These are phyloP conservation scores for Parnassius glacialis DNA, from an alignment of 2,888 invertebrate genomes.

Conservation along the genomic window DNA sequence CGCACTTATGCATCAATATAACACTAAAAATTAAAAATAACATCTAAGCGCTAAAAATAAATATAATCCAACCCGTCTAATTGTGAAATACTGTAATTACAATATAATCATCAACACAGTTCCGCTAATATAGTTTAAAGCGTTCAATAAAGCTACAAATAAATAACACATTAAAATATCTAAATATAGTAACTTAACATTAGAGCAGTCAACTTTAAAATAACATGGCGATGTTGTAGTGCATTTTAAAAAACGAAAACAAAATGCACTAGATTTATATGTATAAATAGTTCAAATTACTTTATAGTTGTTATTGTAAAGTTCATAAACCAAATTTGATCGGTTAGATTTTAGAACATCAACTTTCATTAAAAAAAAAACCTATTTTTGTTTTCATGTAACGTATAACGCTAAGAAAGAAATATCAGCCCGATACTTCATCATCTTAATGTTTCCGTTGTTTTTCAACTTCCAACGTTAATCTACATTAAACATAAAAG, in stretches of 20 bases:
- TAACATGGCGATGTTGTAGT: conserved; percentile 44
- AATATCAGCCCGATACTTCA: too few species aligned
- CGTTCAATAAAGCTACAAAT: conserved; percentile 77
- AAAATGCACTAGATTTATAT: conserved; percentile 29
- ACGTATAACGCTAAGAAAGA: too few species aligned
- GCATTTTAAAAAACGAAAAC: conserved; percentile 34
- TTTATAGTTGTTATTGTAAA: neutral
- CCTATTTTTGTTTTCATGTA: too few species aligned
- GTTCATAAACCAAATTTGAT: neutral
- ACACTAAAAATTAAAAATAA: conserved; percentile 47
- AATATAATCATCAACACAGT: conserved; percentile 50
- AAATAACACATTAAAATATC: conserved; percentile 81
- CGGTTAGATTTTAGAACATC: too few species aligned
- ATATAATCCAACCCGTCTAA: conserved; percentile 63
- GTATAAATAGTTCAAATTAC: neutral
- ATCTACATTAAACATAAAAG: too few species aligned
- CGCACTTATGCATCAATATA: conserved; percentile 45
- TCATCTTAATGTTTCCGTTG: too few species aligned
- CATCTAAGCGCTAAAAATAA: conserved; percentile 57
- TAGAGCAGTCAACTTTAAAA: conserved; percentile 73
- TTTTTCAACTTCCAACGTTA: too few species aligned
- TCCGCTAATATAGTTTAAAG: conserved; percentile 63
- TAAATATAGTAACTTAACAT: conserved; percentile 79
- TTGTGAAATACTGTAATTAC: conserved; percentile 61
- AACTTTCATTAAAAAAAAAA: too few species aligned